These are phyloP conservation scores for Allobates femoralis DNA, from an alignment of 2,797 vertebrate species.

Conservation along the genomic window DNA sequence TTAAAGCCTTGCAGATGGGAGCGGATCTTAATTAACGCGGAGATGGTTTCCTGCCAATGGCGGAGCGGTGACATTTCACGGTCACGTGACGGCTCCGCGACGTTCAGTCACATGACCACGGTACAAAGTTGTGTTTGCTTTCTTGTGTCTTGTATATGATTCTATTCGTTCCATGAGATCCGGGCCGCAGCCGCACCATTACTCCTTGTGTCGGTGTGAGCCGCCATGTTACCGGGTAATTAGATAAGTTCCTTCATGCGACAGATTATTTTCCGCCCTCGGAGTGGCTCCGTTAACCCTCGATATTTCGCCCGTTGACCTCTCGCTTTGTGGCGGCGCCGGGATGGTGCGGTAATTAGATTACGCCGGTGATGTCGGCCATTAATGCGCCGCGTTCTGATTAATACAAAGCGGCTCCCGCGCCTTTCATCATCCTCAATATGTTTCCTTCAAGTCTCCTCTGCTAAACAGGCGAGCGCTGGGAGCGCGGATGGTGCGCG, in stretches of 20 bases:
- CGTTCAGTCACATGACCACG: not conserved
- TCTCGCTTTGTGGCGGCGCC: not conserved
- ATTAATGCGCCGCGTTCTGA: not conserved
- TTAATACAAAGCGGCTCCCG: conserved; percentile 3
- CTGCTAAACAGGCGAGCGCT: not conserved
- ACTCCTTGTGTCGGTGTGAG: too few relatives aligned
- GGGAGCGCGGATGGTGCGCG: not conserved
- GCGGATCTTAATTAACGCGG: conserved; percentile 45
- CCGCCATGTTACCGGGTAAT: not conserved
- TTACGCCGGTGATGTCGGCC: not conserved
- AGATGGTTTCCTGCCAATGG: conserved; percentile 6
- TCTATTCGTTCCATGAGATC: too few relatives aligned
- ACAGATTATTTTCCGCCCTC: conserved; percentile 17
- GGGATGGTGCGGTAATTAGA: conserved; percentile 5
- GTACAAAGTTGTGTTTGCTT: not conserved
- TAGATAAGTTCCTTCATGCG: not conserved
- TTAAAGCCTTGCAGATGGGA: conserved; percentile 54
- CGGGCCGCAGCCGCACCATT: too few relatives aligned
- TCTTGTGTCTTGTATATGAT: too few relatives aligned
- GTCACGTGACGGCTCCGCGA: not conserved
- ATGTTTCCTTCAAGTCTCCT: conserved; percentile 33
- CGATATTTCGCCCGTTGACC: conserved; percentile 1
- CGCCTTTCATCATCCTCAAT: conserved; percentile 4
- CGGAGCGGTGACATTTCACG: not conserved
- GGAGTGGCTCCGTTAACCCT: not conserved